A percentile compares a stretch with the other conserved stretches of the same genome.
phyloP scores from a whole-genome alignment of 2,888 invertebrate species.

The Drosophila pegasa region DNA sequence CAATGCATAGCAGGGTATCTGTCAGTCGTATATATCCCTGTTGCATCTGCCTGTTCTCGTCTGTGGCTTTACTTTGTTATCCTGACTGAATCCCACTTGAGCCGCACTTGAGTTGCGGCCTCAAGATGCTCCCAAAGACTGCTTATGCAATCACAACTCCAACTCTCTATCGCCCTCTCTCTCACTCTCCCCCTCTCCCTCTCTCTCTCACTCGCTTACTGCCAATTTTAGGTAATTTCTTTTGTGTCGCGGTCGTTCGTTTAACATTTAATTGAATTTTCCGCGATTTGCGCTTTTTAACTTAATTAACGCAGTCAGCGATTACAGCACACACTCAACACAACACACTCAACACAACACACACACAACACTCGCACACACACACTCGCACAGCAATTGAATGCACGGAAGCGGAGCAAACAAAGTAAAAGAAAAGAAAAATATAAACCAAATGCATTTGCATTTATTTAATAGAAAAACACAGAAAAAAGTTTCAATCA shows the following conservation, averaged over 20 bases:
- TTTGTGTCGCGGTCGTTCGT: conserved; percentile 55
- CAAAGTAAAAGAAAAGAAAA: neutral
- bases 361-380: conserved; percentile 8
- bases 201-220: neutral
- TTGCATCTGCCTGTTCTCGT: neutral
- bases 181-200: neutral
- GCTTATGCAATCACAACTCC: conserved; percentile 35
- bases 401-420: conserved; percentile 36
- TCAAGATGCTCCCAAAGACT: neutral
- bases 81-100: conserved; percentile 2
- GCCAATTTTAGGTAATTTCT: conserved; percentile 54
- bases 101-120: neutral
- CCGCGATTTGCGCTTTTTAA: conserved; percentile 39
- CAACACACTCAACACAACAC: conserved; percentile 54
- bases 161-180: neutral
- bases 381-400: conserved; percentile 24
- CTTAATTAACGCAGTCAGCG: conserved; percentile 68
- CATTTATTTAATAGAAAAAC: conserved; percentile 13
- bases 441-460: conserved; percentile 11
- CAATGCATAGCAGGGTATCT: neutral
- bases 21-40: neutral
- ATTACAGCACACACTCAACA: conserved; percentile 7
- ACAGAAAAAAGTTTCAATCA: conserved; percentile 6
- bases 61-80: neutral
- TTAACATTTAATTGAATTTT: conserved; percentile 54